Conservation (phyloP, 2,797 vertebrate genomes). For the Distichodus sexfasciatus region DNA sequence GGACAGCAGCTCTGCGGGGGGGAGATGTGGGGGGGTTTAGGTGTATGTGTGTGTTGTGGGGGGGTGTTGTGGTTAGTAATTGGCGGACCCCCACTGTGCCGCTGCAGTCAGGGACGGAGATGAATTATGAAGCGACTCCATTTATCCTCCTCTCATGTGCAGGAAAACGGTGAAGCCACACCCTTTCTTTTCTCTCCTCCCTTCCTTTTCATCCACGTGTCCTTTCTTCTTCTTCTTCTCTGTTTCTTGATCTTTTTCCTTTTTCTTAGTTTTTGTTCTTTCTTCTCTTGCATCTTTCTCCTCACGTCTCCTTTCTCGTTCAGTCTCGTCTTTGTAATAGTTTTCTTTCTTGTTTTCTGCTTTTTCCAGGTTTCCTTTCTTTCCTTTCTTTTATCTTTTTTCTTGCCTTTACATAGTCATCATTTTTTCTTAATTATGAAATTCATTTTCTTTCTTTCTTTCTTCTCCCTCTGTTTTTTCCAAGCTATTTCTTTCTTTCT, state of each 20-base stretch:
- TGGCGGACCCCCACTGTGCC: slow-evolving; percentile 50
- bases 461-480: not conserved
- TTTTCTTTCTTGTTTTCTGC: not conserved
- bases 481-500: not conserved
- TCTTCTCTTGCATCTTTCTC: not conserved
- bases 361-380: not conserved
- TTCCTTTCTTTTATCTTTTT: not conserved
- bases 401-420: not conserved
- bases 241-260: not conserved
- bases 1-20: slow-evolving; percentile 50
- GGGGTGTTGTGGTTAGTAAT: slow-evolving; percentile 47
- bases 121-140: slow-evolving; percentile 49
- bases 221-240: not conserved
- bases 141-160: slow-evolving; percentile 33
- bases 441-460: not conserved
- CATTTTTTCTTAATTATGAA: not conserved
- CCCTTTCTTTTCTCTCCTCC: not conserved
- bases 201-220: not conserved
- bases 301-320: not conserved
- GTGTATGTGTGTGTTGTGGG: no score
- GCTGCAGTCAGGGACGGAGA: slow-evolving; percentile 42
- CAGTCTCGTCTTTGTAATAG: not conserved
- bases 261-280: not conserved
- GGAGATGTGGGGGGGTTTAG: no score
- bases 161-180: not conserved